Evolutionary conservation across 2,888 invertebrate species (phyloP).

Genomic region (Drosophila prostipennis): DNA sequence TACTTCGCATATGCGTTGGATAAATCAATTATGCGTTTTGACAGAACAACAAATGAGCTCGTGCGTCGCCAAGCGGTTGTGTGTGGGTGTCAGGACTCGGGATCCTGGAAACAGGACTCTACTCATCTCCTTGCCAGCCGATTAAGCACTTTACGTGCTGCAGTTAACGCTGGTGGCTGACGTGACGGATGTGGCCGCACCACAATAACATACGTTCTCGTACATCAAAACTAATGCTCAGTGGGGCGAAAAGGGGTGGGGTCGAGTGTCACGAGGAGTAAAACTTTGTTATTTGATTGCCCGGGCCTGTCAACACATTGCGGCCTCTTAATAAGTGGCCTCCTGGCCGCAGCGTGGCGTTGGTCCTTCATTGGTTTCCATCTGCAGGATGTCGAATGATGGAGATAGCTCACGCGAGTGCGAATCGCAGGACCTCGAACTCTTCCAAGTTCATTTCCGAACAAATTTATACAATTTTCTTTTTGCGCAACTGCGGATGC

Average conservation of each 20-base stretch:
- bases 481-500: constrained; percentile 13
- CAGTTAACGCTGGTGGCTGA: constrained; percentile 54
- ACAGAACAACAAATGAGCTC: constrained; percentile 51
- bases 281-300: constrained; percentile 65
- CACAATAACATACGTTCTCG: constrained; percentile 20
- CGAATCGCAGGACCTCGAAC: constrained; percentile 7
- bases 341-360: constrained; percentile 9
- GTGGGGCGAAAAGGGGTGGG: constrained; percentile 14
- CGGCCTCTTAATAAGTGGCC: constrained; percentile 28
- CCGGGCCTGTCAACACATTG: constrained; percentile 40
- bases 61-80: constrained; percentile 55
- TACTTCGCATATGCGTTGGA: constrained; percentile 34
- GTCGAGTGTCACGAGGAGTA: constrained; percentile 16
- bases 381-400: constrained; percentile 3
- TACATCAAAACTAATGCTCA: constrained; percentile 46
- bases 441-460: constrained; percentile 18
- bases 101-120: constrained; percentile 11
- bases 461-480: constrained; percentile 28
- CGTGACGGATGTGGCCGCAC: constrained; percentile 22
- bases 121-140: constrained; percentile 44
- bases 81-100: constrained; percentile 11
- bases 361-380: not conserved
- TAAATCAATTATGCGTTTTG: constrained; percentile 68
- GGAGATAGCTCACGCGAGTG: constrained; percentile 7
- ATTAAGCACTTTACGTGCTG: constrained; percentile 61